A percentile compares a stretch with the other conserved stretches of the same genome.
These are phyloP conservation scores for Stenodera caucasica DNA, from an alignment of 2,888 invertebrate species.

Conservation along the genomic window DNA sequence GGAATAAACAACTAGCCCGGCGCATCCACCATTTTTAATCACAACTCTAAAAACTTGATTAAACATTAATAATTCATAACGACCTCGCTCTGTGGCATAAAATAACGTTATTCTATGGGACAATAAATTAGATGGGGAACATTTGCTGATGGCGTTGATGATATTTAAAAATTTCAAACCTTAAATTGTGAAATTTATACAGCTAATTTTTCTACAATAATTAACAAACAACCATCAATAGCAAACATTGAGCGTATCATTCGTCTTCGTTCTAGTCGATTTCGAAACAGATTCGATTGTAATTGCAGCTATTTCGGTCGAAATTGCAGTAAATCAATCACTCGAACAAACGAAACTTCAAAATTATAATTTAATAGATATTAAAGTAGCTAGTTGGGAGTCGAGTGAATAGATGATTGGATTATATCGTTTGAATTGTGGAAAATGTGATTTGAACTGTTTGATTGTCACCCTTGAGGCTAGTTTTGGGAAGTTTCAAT, in stretches of 20 bases:
- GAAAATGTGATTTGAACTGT: not conserved
- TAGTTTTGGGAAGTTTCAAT: not conserved
- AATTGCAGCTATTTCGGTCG: too few relatives aligned
- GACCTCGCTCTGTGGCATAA: not conserved
- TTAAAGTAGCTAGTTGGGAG: not conserved
- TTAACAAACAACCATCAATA: not conserved
- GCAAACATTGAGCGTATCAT: too few relatives aligned
- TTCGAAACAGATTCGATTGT: too few relatives aligned
- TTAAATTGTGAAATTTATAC: too few relatives aligned
- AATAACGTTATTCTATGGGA: constrained; percentile 1
- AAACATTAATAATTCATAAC: not conserved
- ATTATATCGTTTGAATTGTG: not conserved
- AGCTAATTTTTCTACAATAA: not conserved
- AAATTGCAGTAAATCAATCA: too few relatives aligned
- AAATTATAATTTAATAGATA: not conserved
- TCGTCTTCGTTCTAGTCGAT: too few relatives aligned
- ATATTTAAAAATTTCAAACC: not conserved
- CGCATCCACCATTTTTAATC: not conserved
- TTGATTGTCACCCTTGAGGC: not conserved
- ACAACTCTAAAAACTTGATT: too few relatives aligned
- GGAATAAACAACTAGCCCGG: not conserved
- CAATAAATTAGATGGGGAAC: not conserved
- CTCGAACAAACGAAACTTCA: not conserved
- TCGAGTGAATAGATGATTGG: not conserved
- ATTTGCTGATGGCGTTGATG: not conserved